A percentile compares a stretch with the other conserved stretches of the same genome.
These are phyloP conservation scores for Hephaestus fuliginosus DNA, from an alignment of 2,797 vertebrate species.

Conservation along the genomic window DNA sequence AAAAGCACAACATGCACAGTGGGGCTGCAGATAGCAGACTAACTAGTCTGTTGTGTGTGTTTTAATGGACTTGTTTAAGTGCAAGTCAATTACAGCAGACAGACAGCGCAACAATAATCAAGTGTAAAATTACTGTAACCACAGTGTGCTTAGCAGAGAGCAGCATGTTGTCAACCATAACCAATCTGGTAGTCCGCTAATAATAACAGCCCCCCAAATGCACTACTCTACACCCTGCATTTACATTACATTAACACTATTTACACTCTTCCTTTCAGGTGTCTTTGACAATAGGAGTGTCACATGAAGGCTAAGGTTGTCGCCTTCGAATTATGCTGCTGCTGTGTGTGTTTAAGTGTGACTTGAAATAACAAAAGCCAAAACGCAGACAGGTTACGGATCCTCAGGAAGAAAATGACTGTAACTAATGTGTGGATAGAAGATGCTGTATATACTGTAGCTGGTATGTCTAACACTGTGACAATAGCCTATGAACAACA, in stretches of 20 bases:
- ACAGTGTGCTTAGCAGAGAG: conserved; percentile 39
- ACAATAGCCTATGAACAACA: conserved; percentile 27
- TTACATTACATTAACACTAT: conserved; percentile 56
- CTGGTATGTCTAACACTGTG: conserved; percentile 6
- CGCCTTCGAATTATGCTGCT: not conserved
- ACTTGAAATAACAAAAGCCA: conserved; percentile 16
- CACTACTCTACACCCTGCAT: conserved; percentile 39
- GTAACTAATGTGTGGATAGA: conserved; percentile 36
- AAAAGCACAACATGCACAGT: not conserved
- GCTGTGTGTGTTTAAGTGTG: conserved; percentile 16
- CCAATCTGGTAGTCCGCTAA: conserved; percentile 60
- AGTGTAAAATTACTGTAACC: conserved; percentile 62
- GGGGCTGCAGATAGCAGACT: not conserved
- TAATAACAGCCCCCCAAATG: conserved; percentile 44
- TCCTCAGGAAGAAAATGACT: conserved; percentile 15
- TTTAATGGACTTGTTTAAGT: conserved; percentile 20
- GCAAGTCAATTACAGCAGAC: conserved; percentile 45
- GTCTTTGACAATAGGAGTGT: conserved; percentile 23
- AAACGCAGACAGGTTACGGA: conserved; percentile 10
- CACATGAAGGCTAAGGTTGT: not conserved
- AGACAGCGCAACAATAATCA: conserved; percentile 39
- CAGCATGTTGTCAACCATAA: conserved; percentile 50
- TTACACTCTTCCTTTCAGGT: conserved; percentile 25
- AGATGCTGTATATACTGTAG: not conserved
- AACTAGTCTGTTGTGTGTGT: not conserved